A percentile compares a stretch with the other conserved stretches of the same genome.
Conservation (phyloP, 2,888 invertebrate genomes). For the Graphium colonna region DNA sequence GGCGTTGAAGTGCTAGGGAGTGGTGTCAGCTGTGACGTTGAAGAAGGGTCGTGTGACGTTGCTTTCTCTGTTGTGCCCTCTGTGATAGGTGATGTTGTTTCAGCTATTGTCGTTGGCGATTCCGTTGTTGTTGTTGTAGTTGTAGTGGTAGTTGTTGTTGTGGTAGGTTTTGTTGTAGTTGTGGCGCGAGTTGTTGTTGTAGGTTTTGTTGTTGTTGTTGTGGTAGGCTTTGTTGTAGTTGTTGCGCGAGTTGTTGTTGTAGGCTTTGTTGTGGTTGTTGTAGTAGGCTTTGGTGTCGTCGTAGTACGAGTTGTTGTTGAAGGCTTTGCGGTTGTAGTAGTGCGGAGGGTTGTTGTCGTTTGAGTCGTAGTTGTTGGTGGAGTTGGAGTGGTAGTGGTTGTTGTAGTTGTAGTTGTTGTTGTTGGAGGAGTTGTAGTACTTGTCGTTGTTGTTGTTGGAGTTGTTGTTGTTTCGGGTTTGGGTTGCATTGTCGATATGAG, state of each 20-base stretch:
- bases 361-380: slow-evolving; percentile 31
- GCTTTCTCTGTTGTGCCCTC: slow-evolving; percentile 23
- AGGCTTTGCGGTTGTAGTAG: too few species aligned
- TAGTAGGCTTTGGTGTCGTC: slow-evolving; percentile 60
- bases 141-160: slow-evolving; percentile 26
- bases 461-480: slow-evolving; percentile 49
- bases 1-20: not conserved
- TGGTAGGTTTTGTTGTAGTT: not conserved
- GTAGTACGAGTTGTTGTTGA: slow-evolving; percentile 41
- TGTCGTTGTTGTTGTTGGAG: slow-evolving; percentile 33
- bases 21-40: slow-evolving; percentile 1
- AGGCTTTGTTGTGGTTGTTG: slow-evolving; percentile 25
- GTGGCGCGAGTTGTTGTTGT: slow-evolving; percentile 32
- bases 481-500: slow-evolving; percentile 65
- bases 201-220: slow-evolving; percentile 16
- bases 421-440: slow-evolving; percentile 36
- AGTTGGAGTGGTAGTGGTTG: slow-evolving; percentile 32
- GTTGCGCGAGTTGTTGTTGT: slow-evolving; percentile 23
- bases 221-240: slow-evolving; percentile 24
- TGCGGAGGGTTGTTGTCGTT: slow-evolving; percentile 34
- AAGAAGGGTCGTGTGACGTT: slow-evolving; percentile 22
- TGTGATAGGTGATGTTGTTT: not conserved
- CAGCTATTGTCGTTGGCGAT: too few species aligned
- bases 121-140: too few species aligned
- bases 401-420: slow-evolving; percentile 34